These are phyloP conservation scores for Oikopleura vanhoeffeni DNA, from an alignment of 23 tunicate species.

Conservation along the genomic window DNA sequence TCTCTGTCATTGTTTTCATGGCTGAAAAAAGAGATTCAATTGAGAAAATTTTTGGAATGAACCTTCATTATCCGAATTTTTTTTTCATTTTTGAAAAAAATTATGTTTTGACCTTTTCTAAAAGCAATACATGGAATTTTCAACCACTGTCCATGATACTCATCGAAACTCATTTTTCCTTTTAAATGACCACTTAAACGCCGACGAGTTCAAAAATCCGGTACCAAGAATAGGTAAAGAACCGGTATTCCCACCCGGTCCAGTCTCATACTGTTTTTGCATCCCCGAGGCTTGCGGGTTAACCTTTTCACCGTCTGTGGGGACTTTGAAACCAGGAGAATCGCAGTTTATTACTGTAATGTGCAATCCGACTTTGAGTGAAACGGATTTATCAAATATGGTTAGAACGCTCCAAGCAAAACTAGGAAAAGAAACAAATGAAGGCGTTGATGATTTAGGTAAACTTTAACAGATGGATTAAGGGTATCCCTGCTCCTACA, in stretches of 20 bases:
- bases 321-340: not conserved
- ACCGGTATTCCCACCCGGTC: not conserved
- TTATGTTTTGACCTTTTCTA: too few species aligned
- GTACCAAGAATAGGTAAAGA: not conserved
- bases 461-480: too few species aligned
- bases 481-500: too few species aligned
- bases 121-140: not conserved
- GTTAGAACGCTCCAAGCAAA: not conserved
- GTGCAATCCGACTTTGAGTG: not conserved
- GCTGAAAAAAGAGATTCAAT: too few species aligned
- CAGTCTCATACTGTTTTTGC: not conserved
- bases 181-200: not conserved
- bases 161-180: not conserved
- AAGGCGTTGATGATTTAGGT: too few species aligned
- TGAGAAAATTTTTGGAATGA: too few species aligned
- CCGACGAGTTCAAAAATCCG: not conserved
- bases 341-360: not conserved
- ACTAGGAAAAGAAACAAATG: not conserved
- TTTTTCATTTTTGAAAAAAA: too few species aligned
- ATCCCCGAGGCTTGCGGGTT: not conserved
- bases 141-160: not conserved
- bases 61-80: too few species aligned
- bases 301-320: not conserved
- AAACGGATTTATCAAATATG: not conserved
- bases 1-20: too few species aligned